These are phyloP conservation scores for Lynx canadensis DNA, from an alignment of 2,113 vertebrate genomes.

Conservation along the genomic window DNA sequence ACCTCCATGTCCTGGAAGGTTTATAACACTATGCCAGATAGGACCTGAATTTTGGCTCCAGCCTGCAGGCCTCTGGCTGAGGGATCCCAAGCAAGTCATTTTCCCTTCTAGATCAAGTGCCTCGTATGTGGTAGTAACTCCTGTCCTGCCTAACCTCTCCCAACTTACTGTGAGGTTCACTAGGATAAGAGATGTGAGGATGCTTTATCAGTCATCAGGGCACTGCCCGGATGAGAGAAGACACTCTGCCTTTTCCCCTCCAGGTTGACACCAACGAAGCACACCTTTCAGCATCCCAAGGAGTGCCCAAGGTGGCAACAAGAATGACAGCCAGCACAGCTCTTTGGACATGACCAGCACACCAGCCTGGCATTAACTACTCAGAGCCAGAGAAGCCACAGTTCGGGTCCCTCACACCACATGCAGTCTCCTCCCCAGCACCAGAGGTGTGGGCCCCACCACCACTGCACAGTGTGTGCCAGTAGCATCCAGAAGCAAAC, in stretches of 20 bases:
- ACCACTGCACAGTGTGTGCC: background rate
- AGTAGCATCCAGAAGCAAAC: conserved; percentile 62
- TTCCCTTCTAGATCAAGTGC: background rate
- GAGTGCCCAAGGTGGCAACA: background rate
- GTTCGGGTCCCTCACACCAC: background rate
- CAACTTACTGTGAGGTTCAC: background rate
- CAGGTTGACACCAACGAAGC: background rate
- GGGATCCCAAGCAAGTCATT: background rate
- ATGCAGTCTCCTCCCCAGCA: conserved; percentile 56
- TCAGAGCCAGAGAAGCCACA: conserved; percentile 51
- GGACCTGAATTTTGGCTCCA: background rate
- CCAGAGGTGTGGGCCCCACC: background rate
- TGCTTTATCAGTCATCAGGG: background rate
- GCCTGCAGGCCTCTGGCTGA: background rate
- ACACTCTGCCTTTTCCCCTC: background rate
- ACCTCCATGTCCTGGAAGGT: background rate
- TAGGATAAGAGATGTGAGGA: background rate
- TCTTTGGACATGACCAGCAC: background rate
- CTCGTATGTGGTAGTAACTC: too few relatives aligned
- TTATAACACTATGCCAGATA: background rate
- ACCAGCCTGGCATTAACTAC: conserved; percentile 10
- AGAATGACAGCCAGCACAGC: conserved; percentile 28
- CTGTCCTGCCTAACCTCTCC: background rate
- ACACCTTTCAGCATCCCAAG: background rate
- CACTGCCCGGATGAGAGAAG: background rate